Evolutionary conservation across 2,113 vertebrate species (phyloP).

Genomic region (Vulpes vulpes): DNA sequence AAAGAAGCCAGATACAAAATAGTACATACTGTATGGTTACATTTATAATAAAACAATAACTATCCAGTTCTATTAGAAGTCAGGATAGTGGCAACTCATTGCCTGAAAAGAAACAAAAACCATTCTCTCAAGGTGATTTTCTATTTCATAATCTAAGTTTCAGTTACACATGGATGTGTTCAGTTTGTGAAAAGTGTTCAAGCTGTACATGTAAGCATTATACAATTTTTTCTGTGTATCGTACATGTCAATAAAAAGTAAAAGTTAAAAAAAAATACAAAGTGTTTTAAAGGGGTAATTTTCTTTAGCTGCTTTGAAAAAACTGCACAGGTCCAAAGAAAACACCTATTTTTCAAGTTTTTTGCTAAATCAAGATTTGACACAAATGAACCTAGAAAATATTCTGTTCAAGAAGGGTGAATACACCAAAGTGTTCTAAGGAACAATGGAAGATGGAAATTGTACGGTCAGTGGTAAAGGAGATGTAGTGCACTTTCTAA

Average conservation of each 20-base stretch:
- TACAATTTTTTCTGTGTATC: neutral
- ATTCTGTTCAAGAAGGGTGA: conserved; percentile 1
- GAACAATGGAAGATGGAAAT: conserved; percentile 56
- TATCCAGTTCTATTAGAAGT: neutral
- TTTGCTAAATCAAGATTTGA: conserved; percentile 70
- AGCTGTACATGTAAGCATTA: neutral
- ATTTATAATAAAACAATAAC: neutral
- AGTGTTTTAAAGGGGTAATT: neutral
- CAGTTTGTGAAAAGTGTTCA: neutral
- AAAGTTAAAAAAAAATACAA: neutral
- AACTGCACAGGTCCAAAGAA: neutral
- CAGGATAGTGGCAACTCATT: neutral
- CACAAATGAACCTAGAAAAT: conserved; percentile 56
- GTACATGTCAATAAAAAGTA: neutral
- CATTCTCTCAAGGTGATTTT: neutral
- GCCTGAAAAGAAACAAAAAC: neutral
- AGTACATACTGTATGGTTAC: neutral
- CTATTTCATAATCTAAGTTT: neutral
- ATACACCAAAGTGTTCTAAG: conserved; percentile 38
- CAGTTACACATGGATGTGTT: neutral
- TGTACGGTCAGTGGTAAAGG: neutral
- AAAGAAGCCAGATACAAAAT: neutral
- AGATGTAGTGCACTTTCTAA: neutral
- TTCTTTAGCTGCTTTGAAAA: conserved; percentile 46
- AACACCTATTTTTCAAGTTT: conserved; percentile 68